Base-by-base conservation (phyloP, 2,888 invertebrate species). In the Agrochola circellaris region DNA sequence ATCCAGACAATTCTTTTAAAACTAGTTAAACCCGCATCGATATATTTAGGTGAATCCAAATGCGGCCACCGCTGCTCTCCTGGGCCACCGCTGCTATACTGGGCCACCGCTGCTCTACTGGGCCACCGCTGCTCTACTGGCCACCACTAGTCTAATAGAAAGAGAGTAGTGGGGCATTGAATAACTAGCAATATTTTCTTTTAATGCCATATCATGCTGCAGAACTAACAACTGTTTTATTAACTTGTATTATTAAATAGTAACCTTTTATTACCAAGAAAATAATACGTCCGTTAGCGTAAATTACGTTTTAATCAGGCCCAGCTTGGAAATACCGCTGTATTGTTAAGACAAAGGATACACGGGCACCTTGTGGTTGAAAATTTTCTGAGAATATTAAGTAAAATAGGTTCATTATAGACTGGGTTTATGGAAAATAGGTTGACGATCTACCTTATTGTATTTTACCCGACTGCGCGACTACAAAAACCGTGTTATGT, bases 231-330 rank as follows among this genome's bases (percentile, higher is more conserved):
- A 56, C 51, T 51, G 73, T 20, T 42, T 62, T 73, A 75, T 80
- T 75, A 75, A 34, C 60, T 65, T 56, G 51, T 56, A 61, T 51
- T 84, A 81, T 76, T 65, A 65, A 73, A 73, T 71, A 84, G 73
- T 75, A 73, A 81, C 81, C 72, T 30, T 26, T 48, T 62, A 72
- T 84, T 81, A 84, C 51, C 0, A 45, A 64, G 76, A 58, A 42
- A 85, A 71, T 85, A 61, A 67, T 71, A 73, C 51, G 30, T 70
- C 73, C 62, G 67, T 58, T 71, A 8, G 30, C 17, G 62, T 34
- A 34, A 38, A 81, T 85, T 76, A 81, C 26, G 42, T 61, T 81
- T 76, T 76, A 73, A 81, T 83, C 73, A 71, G 70, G 17, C 62
- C 54, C 3, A 6, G 23, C 17, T 45, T 20, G 23, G 20, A 62